Conservation (phyloP, 2,113 vertebrate genomes). For the Pungitius pungitius region DNA sequence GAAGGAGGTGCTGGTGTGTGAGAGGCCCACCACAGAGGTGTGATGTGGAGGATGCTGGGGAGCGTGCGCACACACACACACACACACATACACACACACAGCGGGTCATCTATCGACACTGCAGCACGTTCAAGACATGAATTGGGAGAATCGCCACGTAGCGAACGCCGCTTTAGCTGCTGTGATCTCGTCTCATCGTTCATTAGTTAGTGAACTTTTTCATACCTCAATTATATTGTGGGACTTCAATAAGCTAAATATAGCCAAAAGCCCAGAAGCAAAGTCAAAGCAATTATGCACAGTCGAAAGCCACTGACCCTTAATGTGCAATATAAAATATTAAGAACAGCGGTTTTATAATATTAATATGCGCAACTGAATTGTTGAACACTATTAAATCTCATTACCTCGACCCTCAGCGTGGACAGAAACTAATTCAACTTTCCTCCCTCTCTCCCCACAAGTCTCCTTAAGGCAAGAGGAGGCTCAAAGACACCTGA, state of each 20-base stretch:
- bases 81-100: conserved; percentile 1
- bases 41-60: conserved; percentile 26
- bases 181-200: background rate
- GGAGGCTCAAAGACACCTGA: background rate
- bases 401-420: conserved; percentile 21
- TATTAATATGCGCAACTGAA: conserved; percentile 12
- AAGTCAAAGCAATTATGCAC: conserved; percentile 18
- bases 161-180: background rate
- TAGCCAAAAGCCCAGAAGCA: background rate
- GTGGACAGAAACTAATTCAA: background rate
- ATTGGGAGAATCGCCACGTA: background rate
- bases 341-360: conserved; percentile 6
- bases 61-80: conserved; percentile 17
- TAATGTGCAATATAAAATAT: background rate
- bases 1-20: conserved; percentile 30
- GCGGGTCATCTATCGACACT: background rate
- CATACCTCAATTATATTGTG: conserved; percentile 5
- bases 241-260: background rate
- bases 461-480: background rate
- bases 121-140: background rate
- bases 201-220: conserved; percentile 3
- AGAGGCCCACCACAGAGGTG: conserved; percentile 23
- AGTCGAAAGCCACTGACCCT: background rate
- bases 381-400: conserved; percentile 26
- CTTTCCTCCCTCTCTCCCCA: no score